Evolutionary conservation across 2,113 vertebrate genomes (phyloP).

Genomic region (Falco punctatus): DNA sequence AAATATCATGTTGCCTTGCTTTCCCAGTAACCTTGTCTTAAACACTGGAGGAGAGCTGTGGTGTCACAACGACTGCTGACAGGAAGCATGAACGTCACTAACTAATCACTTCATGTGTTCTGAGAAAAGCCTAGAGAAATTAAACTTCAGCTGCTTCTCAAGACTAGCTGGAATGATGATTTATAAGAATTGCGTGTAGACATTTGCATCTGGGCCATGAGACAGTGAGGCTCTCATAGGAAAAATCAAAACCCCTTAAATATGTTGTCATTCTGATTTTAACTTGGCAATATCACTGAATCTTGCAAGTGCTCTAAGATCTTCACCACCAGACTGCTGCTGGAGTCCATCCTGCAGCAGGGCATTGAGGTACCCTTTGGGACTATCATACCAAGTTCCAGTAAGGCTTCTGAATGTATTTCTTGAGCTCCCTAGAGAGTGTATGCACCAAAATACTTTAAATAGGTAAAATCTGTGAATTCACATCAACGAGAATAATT

Average conservation of each 20-base stretch:
- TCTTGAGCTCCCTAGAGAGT: neutral
- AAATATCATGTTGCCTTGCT: neutral
- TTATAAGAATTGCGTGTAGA: neutral
- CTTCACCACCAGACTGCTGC: neutral
- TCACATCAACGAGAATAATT: neutral
- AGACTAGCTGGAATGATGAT: neutral
- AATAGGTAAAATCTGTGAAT: neutral
- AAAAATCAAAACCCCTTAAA: neutral
- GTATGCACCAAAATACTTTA: neutral
- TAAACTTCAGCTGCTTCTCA: neutral
- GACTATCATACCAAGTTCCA: neutral
- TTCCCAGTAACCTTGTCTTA: neutral
- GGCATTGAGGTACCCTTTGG: neutral
- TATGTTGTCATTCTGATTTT: neutral
- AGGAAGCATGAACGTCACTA: neutral
- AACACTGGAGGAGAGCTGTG: neutral
- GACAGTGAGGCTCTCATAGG: accelerated
- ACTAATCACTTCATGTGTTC: neutral
- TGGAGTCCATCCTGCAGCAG: neutral
- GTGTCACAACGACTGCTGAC: neutral
- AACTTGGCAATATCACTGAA: neutral
- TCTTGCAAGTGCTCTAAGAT: neutral
- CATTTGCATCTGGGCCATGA: accelerated
- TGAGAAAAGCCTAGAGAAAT: neutral
- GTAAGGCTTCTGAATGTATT: neutral